These are phyloP conservation scores for Cyclura pinguis DNA, from an alignment of 2,797 vertebrate genomes.

Conservation along the genomic window DNA sequence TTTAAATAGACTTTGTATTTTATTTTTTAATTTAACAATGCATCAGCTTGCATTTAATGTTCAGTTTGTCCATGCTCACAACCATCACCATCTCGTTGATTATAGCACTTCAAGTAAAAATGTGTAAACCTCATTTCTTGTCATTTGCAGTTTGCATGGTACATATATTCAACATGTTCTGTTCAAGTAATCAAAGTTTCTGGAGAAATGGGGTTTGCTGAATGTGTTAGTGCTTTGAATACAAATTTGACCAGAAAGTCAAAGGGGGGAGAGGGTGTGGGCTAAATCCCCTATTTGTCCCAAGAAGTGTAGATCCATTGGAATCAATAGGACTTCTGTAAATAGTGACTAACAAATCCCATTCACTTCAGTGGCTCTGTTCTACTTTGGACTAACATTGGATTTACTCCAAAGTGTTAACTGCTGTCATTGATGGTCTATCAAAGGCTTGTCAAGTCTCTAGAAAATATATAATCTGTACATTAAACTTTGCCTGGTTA, in stretches of 20 bases:
- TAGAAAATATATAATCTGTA: background rate
- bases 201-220: slow-evolving; percentile 1
- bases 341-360: too few relatives aligned
- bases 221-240: background rate
- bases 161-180: slow-evolving; percentile 1
- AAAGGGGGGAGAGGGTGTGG: slow-evolving; percentile 14
- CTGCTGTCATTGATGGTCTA: background rate
- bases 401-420: too few relatives aligned
- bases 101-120: slow-evolving; percentile 58
- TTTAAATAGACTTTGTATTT: slow-evolving; percentile 54
- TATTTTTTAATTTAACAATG: slow-evolving; percentile 24
- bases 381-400: too few relatives aligned
- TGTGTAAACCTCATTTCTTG: slow-evolving; percentile 19
- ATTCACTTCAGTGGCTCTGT: too few relatives aligned
- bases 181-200: background rate
- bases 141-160: slow-evolving; percentile 45
- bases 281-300: too few relatives aligned
- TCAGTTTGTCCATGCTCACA: slow-evolving; percentile 22
- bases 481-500: background rate
- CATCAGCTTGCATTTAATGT: background rate
- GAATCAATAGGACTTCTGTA: slow-evolving; percentile 2
- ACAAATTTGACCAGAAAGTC: slow-evolving; percentile 12
- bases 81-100: background rate
- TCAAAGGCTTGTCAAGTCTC: slow-evolving; percentile 12
- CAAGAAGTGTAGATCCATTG: slow-evolving; percentile 35